phyloP scores from a whole-genome alignment of 1,140 invertebrate species.

The fruit fly (Drosophila melanogaster) region DNA sequence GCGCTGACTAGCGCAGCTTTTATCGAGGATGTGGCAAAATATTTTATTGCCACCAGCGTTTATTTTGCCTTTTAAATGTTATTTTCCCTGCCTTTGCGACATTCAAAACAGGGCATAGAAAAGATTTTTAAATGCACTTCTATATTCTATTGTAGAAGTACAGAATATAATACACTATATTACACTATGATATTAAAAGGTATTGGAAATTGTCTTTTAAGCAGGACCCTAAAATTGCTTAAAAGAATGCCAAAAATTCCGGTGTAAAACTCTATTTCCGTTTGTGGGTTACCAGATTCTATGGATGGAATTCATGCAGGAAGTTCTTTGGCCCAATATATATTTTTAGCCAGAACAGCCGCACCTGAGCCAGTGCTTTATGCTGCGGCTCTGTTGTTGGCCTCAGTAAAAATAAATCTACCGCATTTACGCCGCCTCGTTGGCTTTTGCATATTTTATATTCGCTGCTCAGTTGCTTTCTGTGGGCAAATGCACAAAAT shows the following conservation, averaged over 20 bases:
- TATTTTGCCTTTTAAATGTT: neutral
- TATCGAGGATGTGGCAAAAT: constrained; percentile 8
- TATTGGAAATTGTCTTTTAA: no score
- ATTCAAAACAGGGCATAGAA: constrained; percentile 8
- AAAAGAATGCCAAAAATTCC: neutral
- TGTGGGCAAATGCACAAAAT: constrained; percentile 51
- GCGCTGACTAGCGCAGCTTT: constrained; percentile 1
- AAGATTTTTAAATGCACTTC: constrained; percentile 10
- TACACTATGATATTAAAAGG: no score
- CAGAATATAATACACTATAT: neutral
- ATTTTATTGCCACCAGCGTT: constrained; percentile 25
- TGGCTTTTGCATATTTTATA: constrained; percentile 79
- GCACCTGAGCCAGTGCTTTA: constrained; percentile 48
- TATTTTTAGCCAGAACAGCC: constrained; percentile 35
- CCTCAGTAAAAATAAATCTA: constrained; percentile 79
- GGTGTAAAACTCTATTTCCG: constrained; percentile 13
- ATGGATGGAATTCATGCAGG: constrained; percentile 17
- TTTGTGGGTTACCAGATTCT: constrained; percentile 14
- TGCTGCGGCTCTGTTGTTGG: constrained; percentile 41
- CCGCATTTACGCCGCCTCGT: constrained; percentile 75
- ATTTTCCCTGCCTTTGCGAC: neutral
- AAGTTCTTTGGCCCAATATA: constrained; percentile 30
- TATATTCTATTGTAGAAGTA: neutral
- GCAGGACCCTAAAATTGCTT: no score
- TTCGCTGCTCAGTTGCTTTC: constrained; percentile 37